phyloP scores from a whole-genome alignment of 2,113 vertebrate species.

The Ranitomeya variabilis region DNA sequence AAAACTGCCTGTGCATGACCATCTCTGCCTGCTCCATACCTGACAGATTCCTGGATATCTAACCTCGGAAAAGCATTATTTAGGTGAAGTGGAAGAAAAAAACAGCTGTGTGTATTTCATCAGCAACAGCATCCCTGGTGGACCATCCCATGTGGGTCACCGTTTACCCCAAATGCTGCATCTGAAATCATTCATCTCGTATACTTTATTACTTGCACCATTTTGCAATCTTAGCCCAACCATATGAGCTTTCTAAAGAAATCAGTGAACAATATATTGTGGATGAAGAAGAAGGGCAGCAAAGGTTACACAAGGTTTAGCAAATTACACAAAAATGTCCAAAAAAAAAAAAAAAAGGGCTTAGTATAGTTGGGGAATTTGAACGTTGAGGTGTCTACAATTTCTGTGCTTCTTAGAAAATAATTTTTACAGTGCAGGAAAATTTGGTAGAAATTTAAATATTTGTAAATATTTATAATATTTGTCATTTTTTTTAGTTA shows the following conservation, averaged over 20 bases:
- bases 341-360: background rate
- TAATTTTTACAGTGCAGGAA: too few species aligned
- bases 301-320: background rate
- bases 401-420: too few species aligned
- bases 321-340: background rate
- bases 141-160: background rate
- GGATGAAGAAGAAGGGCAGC: background rate
- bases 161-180: background rate
- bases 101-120: background rate
- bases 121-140: background rate
- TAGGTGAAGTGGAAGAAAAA: background rate
- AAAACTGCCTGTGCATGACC: conserved; percentile 72
- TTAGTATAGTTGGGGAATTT: background rate
- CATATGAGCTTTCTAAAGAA: background rate
- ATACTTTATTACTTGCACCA: background rate
- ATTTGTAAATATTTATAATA: too few species aligned
- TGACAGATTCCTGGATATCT: conserved; percentile 67
- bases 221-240: background rate
- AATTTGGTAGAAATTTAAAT: too few species aligned
- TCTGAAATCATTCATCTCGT: background rate
- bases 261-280: background rate
- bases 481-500: too few species aligned
- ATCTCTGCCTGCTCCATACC: conserved; percentile 65
- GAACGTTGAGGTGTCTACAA: background rate
- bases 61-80: conserved; percentile 2